Percentiles rank a stretch among this genome's conserved stretches.
These are phyloP conservation scores for Lucinisca nassula DNA, from an alignment of 2,888 invertebrate genomes.

Conservation along the genomic window DNA sequence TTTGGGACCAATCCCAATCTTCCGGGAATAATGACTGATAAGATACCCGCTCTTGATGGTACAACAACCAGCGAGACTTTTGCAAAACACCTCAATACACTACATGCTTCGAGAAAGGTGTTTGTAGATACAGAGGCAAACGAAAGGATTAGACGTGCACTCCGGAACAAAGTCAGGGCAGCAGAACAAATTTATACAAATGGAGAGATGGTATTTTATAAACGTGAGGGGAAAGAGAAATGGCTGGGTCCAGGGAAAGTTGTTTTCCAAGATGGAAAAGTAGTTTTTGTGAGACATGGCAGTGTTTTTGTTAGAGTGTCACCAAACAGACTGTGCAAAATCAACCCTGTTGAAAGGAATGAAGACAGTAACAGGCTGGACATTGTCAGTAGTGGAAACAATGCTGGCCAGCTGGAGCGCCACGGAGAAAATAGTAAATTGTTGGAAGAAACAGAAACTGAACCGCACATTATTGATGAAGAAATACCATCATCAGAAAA, in stretches of 20 bases:
- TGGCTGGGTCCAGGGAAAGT: constrained; percentile 71
- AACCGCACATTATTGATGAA: not conserved
- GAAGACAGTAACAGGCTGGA: not conserved
- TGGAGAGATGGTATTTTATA: constrained; percentile 71
- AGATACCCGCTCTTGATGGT: constrained; percentile 46
- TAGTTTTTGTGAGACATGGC: constrained; percentile 24
- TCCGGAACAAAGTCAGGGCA: constrained; percentile 63
- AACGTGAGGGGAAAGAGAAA: constrained; percentile 58
- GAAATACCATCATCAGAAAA: not conserved
- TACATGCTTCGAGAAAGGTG: constrained; percentile 52
- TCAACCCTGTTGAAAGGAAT: not conserved
- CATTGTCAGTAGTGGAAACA: not conserved
- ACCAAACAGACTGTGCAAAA: constrained; percentile 65
- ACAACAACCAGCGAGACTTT: constrained; percentile 52
- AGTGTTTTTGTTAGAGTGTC: constrained; percentile 72
- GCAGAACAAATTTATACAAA: constrained; percentile 67
- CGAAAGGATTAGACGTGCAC: constrained; percentile 67
- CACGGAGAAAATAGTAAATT: not conserved
- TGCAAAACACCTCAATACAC: constrained; percentile 46
- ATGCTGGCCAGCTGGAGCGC: not conserved
- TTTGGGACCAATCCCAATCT: constrained; percentile 58
- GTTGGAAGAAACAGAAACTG: not conserved
- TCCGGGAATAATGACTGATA: constrained; percentile 42
- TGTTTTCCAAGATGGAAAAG: constrained; percentile 75
- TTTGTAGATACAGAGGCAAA: constrained; percentile 65